Base-by-base conservation (phyloP, 2,113 vertebrate species). In the Apaloderma vittatum region DNA sequence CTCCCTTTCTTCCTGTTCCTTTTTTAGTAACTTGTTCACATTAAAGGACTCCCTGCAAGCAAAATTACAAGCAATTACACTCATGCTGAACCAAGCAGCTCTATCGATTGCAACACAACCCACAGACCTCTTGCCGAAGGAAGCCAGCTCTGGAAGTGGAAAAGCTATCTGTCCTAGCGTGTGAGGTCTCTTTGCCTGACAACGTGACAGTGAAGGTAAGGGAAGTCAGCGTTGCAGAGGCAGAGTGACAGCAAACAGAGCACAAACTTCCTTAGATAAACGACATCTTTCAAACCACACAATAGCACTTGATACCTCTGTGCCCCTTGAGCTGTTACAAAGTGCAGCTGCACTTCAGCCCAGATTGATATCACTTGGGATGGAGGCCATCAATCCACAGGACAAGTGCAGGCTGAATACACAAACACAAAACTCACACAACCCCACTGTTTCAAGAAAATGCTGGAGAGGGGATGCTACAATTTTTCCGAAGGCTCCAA, bases 221-320 rank as follows among this genome's bases (percentile, higher is more conserved):
- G 66, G 55, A 93, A 96, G 76, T 48, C 11, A 30, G 81, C 14
- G 17, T 54, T 73, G 78, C 81, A 58, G 62, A 96, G 89, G 82
- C 91, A 86, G 67, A 94, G 89, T 97, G 97, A 96, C 84, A 94
- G 96, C 90, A 96, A 96, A 96, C 97, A 97, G 92, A 95, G 34
- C 72, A 73, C 96, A 96, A 97, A 63, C 93, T 81, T 96, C 81
- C 87, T 54, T 34, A 97, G 96, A 97, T 96, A 97, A 97, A 96
- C 5, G 15, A 83, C 88, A 78, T 94, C 96, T 97, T 91, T 90
- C 78, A 82, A 96, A 59, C 14, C 75, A 66, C 78, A 96, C 86
- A 94, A 62, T 74, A 70, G 68, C 93, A 94, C 97, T 97, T 95
- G 81, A 97, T 97, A 74, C 62, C 72, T 95, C 40, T 93, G 90